Evolutionary conservation across 2,797 vertebrate species (phyloP).

Genomic region (Enteromius radiatus): DNA sequence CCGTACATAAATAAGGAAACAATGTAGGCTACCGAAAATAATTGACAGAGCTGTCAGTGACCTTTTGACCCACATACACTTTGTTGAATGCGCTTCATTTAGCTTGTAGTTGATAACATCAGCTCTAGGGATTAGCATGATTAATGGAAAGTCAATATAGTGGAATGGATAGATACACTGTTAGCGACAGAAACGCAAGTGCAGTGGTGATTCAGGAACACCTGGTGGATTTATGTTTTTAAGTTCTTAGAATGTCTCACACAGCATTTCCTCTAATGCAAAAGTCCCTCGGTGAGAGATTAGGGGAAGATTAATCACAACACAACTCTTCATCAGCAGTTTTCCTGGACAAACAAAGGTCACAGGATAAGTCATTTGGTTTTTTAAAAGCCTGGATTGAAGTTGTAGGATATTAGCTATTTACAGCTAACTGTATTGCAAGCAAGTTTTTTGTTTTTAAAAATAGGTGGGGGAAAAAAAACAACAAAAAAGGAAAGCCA

Average conservation of each 20-base stretch:
- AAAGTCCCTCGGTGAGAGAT: conserved; percentile 36
- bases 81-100: not conserved
- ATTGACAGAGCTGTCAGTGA: conserved; percentile 10
- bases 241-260: conserved; percentile 22
- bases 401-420: conserved; percentile 1
- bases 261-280: conserved; percentile 33
- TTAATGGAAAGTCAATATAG: conserved; percentile 40
- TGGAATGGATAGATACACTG: conserved; percentile 13
- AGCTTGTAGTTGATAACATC: conserved; percentile 28
- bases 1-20: not conserved
- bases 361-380: not conserved
- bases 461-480: not conserved
- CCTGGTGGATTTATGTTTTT: conserved; percentile 34
- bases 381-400: not conserved
- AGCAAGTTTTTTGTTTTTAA: not conserved
- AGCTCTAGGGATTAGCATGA: conserved; percentile 28
- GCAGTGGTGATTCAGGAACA: conserved; percentile 13
- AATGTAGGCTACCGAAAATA: conserved; percentile 9
- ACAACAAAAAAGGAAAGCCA: not conserved
- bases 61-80: conserved; percentile 19
- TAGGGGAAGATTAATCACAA: conserved; percentile 37
- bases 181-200: not conserved
- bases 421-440: not conserved
- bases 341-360: conserved; percentile 36
- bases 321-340: conserved; percentile 36